These are phyloP conservation scores for Cyrtonyx montezumae DNA, from an alignment of 2,113 vertebrate species.

Conservation along the genomic window DNA sequence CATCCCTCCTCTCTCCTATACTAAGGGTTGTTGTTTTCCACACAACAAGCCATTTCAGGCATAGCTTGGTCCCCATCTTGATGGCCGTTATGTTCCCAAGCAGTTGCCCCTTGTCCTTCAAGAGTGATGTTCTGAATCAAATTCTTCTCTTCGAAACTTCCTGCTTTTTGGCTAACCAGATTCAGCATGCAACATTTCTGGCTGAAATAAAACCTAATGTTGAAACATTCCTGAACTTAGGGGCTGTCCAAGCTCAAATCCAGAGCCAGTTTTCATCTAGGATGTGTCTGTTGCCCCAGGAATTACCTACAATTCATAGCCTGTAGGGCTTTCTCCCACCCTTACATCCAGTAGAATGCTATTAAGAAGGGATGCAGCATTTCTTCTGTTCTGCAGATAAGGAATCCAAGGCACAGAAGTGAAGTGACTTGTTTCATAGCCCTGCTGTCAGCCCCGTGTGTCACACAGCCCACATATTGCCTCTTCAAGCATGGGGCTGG, in stretches of 20 bases:
- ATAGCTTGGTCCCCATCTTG: too few species aligned
- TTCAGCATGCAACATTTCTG: not conserved
- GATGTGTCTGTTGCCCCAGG: not conserved
- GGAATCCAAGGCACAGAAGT: not conserved
- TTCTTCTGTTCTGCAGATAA: not conserved
- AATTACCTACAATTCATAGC: not conserved
- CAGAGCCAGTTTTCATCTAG: not conserved
- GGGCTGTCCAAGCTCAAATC: not conserved
- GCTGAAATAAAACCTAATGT: not conserved
- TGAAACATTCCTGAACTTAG: not conserved
- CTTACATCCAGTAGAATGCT: not conserved
- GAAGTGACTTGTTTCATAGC: not conserved
- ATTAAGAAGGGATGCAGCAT: not conserved
- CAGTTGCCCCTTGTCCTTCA: not conserved
- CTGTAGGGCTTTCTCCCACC: fast-evolving
- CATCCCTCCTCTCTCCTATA: not conserved
- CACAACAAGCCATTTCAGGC: too few species aligned
- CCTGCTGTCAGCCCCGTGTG: not conserved
- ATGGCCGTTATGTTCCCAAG: too few species aligned
- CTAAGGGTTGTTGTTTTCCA: too few species aligned
- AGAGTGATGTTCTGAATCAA: not conserved
- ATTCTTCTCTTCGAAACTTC: not conserved
- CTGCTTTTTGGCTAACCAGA: not conserved
- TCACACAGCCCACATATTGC: not conserved
- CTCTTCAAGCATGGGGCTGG: not conserved